Base-by-base conservation (phyloP, 2,888 invertebrate genomes). In the Ecdyonurus torrentis region DNA sequence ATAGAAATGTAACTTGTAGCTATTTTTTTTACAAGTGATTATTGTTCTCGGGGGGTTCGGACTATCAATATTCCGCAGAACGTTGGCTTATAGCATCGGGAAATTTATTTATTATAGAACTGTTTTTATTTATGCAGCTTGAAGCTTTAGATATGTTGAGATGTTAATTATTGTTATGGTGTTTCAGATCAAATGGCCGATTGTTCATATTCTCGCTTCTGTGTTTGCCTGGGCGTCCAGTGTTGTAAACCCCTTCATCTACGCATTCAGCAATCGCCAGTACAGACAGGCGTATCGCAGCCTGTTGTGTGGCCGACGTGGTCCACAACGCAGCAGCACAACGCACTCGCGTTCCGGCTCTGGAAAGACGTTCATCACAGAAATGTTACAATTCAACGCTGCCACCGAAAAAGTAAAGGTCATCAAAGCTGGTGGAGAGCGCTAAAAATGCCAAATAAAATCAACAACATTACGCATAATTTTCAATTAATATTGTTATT, bases 151-250 rank as follows among this genome's bases (percentile, higher is more conserved):
- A n/a, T n/a, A n/a, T n/a, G n/a, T n/a, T n/a, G n/a, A n/a, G n/a
- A n/a, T n/a, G n/a, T n/a, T n/a, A n/a, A n/a, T n/a, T n/a, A n/a
- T n/a, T n/a, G n/a, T n/a, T n/a, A n/a, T n/a, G n/a, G n/a, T n/a
- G 24, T 67, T 65, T 18, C 68, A 71, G 71, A 68, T 70, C 5
- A 67, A 66, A 23, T 82, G 81, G 69, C 91, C 92, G 2, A 82
- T 83, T 75, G 74, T 91, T 0, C 91, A 93, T 72, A 85, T 92
- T 65, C 78, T 91, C 63, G 89, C 91, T 0, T 91, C 91, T 0
- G 83, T 92, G 61, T 78, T 91, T 66, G 91, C 92, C 0, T 94
- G 93, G 91, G 88, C 90, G 0, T 91, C 92, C 0, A 87, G 91
- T 65, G 91, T 92, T 61, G 81, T 92, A 67, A 94, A 94, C 75